A percentile compares a stretch with the other conserved stretches of the same genome.
Evolutionary conservation across 1,140 invertebrate genomes (phyloP).

Genomic region (Cydia amplana): DNA sequence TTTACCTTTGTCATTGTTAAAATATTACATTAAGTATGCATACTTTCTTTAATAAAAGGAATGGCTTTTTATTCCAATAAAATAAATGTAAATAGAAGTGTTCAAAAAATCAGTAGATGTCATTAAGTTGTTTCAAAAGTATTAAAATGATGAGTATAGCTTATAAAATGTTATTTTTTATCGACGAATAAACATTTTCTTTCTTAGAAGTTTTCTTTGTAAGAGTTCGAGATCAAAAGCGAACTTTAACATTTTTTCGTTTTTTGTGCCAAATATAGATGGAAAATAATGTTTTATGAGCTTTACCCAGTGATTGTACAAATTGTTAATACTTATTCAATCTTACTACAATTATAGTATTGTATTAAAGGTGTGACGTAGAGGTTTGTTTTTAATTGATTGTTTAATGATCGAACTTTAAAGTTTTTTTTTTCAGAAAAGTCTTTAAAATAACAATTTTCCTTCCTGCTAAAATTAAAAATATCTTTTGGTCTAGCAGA

Average conservation of each 20-base stretch:
- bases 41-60: not conserved
- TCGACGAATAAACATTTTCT: not conserved
- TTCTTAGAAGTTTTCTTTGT: not conserved
- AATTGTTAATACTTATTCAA: slow-evolving; percentile 4
- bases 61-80: not conserved
- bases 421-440: too few species aligned
- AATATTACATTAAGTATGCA: slow-evolving; percentile 11
- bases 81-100: not conserved
- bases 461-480: not conserved
- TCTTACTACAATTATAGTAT: not conserved
- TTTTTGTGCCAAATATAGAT: slow-evolving; percentile 14
- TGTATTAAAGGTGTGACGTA: not conserved
- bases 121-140: not conserved
- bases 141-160: not conserved
- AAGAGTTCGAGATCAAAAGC: not conserved
- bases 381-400: not conserved
- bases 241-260: not conserved
- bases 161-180: not conserved
- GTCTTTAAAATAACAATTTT: not conserved
- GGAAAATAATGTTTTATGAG: not conserved
- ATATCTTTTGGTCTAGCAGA: not conserved
- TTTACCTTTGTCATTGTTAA: slow-evolving; percentile 18
- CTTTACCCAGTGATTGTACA: not conserved
- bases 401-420: not conserved
- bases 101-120: not conserved